Percentiles rank a stretch among this genome's conserved stretches.
phyloP scores from a whole-genome alignment of 1,140 invertebrate species.

The Meloidogyne hapla region DNA sequence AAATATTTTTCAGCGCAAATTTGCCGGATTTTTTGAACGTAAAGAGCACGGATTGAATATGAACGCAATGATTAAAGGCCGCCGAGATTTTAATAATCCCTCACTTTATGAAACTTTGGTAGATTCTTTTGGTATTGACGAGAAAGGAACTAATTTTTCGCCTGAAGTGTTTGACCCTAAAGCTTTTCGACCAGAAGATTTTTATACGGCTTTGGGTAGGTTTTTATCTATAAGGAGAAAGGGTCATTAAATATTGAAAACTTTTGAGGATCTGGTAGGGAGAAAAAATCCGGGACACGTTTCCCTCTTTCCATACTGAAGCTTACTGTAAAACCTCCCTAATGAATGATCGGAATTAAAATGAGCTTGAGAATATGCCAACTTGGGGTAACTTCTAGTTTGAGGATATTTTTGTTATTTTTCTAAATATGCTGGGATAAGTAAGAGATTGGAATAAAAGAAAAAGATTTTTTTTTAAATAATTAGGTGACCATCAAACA shows the following conservation, averaged over 20 bases:
- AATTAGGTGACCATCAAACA: conserved; percentile 20
- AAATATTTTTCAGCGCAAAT: conserved; percentile 14
- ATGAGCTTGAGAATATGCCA: no score
- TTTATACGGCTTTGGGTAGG: conserved; percentile 24
- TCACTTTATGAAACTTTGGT: conserved; percentile 25
- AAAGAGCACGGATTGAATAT: conserved; percentile 24
- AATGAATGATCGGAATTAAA: no score
- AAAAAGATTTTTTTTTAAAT: neutral
- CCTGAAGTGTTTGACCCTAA: conserved; percentile 20
- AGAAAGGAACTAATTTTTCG: conserved; percentile 29
- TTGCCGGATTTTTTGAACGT: conserved; percentile 11
- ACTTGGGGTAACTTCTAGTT: no score
- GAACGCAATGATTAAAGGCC: conserved; percentile 20
- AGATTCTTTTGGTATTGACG: conserved; percentile 24
- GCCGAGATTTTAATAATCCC: conserved; percentile 28
- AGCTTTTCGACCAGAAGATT: conserved; percentile 18
- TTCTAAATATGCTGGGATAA: neutral
- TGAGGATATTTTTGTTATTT: no score
- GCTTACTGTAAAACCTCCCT: no score
- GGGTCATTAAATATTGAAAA: no score
- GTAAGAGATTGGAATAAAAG: neutral
- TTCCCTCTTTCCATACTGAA: no score
- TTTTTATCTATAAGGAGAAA: no score
- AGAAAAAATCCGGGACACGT: no score
- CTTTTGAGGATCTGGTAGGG: no score